phyloP scores from a whole-genome alignment of 1,140 invertebrate species.

The Drosophila nasuta region DNA sequence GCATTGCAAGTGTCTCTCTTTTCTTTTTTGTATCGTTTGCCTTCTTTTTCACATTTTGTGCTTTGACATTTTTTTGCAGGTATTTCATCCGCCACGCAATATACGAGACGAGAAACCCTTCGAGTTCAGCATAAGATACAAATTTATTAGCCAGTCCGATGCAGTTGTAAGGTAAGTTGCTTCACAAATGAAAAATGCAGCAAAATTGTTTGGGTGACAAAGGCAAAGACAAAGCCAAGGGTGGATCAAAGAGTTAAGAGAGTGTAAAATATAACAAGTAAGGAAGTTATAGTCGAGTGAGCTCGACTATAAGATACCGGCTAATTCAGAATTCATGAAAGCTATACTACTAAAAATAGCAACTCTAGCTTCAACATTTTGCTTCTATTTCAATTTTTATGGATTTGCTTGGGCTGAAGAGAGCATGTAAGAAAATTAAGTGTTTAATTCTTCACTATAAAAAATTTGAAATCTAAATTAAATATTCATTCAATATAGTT shows the following conservation, averaged over 20 bases:
- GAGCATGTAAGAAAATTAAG: too few species aligned
- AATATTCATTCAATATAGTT: too few species aligned
- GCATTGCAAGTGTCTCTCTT: constrained; percentile 33
- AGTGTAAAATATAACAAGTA: not conserved
- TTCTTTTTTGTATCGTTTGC: constrained; percentile 15
- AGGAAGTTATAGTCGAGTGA: too few species aligned
- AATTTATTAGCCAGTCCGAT: constrained; percentile 90
- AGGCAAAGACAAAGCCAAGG: not conserved
- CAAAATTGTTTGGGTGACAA: constrained; percentile 8
- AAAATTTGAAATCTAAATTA: too few species aligned
- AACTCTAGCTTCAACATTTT: too few species aligned
- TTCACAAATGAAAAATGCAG: constrained; percentile 15
- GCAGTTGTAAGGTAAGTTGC: constrained; percentile 89
- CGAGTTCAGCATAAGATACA: constrained; percentile 91
- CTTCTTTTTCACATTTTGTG: constrained; percentile 31
- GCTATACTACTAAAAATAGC: too few species aligned
- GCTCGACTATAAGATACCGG: too few species aligned
- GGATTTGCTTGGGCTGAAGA: too few species aligned
- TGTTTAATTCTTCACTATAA: too few species aligned
- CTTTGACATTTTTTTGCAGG: constrained; percentile 69
- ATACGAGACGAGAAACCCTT: constrained; percentile 88
- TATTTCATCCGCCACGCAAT: constrained; percentile 88
- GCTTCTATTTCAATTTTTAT: too few species aligned
- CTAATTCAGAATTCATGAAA: too few species aligned
- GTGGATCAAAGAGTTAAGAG: not conserved